Conservation (phyloP, 2,888 invertebrate species). For the Meliscaeva auricollis region DNA sequence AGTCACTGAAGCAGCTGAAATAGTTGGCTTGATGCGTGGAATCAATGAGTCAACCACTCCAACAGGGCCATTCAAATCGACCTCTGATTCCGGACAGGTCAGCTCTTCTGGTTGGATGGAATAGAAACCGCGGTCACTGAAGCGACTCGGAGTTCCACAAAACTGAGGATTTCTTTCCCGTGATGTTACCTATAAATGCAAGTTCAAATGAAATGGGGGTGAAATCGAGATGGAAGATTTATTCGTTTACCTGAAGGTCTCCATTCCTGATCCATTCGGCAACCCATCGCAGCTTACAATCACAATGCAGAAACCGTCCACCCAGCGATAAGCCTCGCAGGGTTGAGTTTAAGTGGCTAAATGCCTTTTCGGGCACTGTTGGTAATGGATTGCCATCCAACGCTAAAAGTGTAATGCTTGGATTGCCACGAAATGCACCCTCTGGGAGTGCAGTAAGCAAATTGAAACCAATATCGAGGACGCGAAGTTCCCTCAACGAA, state of each 20-base stretch:
- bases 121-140: constrained; percentile 93
- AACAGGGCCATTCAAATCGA: constrained; percentile 84
- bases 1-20: constrained; percentile 80
- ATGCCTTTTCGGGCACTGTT: constrained; percentile 92
- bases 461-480: constrained; percentile 96
- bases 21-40: constrained; percentile 82
- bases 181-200: constrained; percentile 87
- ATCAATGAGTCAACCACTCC: constrained; percentile 83
- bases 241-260: constrained; percentile 89
- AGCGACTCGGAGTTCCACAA: constrained; percentile 92
- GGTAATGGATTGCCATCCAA: constrained; percentile 95
- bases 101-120: constrained; percentile 92
- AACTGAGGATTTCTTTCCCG: constrained; percentile 96
- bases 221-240: not conserved
- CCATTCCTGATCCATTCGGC: constrained; percentile 95
- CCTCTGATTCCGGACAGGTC: constrained; percentile 86
- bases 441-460: constrained; percentile 92
- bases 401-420: constrained; percentile 93
- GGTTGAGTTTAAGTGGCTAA: constrained; percentile 91
- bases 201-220: not conserved
- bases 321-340: constrained; percentile 94
- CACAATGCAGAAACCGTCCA: constrained; percentile 94
- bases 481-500: constrained; percentile 91
- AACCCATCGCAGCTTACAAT: constrained; percentile 94
- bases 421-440: constrained; percentile 92